Base-by-base conservation (phyloP, 2,888 invertebrate species). In the Parnassius glacialis region DNA sequence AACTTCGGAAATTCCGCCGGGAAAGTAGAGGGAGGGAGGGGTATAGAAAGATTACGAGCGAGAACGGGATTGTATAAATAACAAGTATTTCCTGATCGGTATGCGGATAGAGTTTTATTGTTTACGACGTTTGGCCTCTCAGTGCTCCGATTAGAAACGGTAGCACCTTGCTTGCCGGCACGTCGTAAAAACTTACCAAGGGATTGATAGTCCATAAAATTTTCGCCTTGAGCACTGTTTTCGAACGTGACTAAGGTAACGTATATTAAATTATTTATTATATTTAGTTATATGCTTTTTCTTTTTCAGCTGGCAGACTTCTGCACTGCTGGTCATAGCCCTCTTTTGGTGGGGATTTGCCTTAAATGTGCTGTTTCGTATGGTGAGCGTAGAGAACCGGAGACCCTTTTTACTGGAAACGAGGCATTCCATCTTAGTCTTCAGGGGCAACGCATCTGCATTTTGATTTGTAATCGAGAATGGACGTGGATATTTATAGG, bases 21-120 rank as follows among this genome's bases (percentile, higher is more conserved):
- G 55, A 58, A 16, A 45, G 9, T 34, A 10, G 44, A 1, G 25
- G 59, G 52, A 3, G n/a, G 42, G 57, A 10, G 25, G 13, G 53
- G 60, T 64, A 34, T 45, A 61, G 57, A 62, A 64, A 65, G 65
- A 66, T 66, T 67, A 67, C 67, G 57, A 47, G 51, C 56, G 65
- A 67, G 71, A 71, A 68, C 65, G 65, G 71, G 69, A 71, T 72
- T 76, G 75, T 76, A 73, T 74, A 78, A 81, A 79, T 81, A 80
- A 79, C 75, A 74, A 78, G 72, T 74, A 70, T 75, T 74, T 74
- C 41, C 55, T 59, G 59, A 59, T 63, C 62, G 59, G 59, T 63
- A 63, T 63, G 54, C 62, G 59, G 55, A 59, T 45, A 52, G 59
- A 42, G 62, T 59, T 52, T 55, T 63, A 63, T 63, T 63, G 62